phyloP scores from a whole-genome alignment of 2,888 invertebrate species.

The Euphydryas editha region DNA sequence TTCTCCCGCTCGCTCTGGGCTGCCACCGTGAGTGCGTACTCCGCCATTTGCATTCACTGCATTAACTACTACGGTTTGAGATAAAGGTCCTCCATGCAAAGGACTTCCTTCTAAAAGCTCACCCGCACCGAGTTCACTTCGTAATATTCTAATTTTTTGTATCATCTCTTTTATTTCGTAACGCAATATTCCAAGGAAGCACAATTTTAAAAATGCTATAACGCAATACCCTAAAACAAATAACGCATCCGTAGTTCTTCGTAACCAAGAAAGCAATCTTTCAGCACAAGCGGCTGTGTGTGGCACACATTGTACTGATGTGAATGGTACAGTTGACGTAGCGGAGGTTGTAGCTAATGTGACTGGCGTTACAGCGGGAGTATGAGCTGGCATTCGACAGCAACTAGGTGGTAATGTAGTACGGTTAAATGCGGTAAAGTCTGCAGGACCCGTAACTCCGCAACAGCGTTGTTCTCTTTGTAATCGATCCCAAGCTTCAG shows the following conservation, averaged over 20 bases:
- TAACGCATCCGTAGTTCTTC: slow-evolving; percentile 90
- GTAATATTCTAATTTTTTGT: slow-evolving; percentile 92
- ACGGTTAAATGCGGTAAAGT: slow-evolving; percentile 76
- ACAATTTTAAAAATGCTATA: slow-evolving; percentile 93
- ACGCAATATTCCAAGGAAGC: slow-evolving; percentile 93
- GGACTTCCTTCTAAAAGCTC: slow-evolving; percentile 77
- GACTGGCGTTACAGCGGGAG: slow-evolving; percentile 80
- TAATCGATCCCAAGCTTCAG: slow-evolving; percentile 90
- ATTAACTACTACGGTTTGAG: slow-evolving; percentile 77
- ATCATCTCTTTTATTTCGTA: slow-evolving; percentile 96
- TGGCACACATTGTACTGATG: slow-evolving; percentile 74
- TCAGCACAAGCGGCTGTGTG: slow-evolving; percentile 88
- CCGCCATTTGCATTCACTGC: slow-evolving; percentile 84
- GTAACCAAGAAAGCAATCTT: slow-evolving; percentile 88
- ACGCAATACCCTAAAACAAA: slow-evolving; percentile 94
- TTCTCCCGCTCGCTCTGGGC: slow-evolving; percentile 82
- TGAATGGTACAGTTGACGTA: slow-evolving; percentile 65
- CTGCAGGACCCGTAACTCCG: slow-evolving; percentile 87
- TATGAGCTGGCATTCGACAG: slow-evolving; percentile 73
- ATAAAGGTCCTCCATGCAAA: slow-evolving; percentile 75
- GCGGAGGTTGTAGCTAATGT: slow-evolving; percentile 65
- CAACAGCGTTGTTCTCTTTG: slow-evolving; percentile 91
- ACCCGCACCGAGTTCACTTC: slow-evolving; percentile 85
- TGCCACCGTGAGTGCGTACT: slow-evolving; percentile 82
- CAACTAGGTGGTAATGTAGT: slow-evolving; percentile 75